These are phyloP conservation scores for Schizotus pectinicornis DNA, from an alignment of 2,888 invertebrate genomes.

Conservation along the genomic window DNA sequence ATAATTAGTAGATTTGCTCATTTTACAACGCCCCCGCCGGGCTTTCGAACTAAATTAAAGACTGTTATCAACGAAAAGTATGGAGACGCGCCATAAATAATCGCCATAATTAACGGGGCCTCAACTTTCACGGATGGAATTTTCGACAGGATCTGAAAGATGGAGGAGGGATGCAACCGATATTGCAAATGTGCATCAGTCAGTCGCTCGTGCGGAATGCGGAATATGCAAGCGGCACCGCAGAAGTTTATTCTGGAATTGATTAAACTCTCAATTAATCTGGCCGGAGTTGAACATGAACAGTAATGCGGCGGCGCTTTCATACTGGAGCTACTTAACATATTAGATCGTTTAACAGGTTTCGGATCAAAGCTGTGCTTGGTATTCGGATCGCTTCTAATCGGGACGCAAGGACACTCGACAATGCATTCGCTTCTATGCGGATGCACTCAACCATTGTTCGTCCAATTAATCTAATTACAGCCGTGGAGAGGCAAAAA, in stretches of 20 bases:
- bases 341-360: constrained; percentile 43
- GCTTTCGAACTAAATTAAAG: constrained; percentile 32
- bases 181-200: not conserved
- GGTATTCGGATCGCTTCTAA: constrained; percentile 34
- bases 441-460: constrained; percentile 30
- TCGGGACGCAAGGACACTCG: constrained; percentile 38
- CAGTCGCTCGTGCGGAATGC: not conserved
- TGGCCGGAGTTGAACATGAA: constrained; percentile 9
- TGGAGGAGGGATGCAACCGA: not conserved
- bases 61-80: constrained; percentile 25
- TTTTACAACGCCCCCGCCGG: constrained; percentile 38
- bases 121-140: not conserved
- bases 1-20: constrained; percentile 51
- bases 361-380: constrained; percentile 41
- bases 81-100: constrained; percentile 22
- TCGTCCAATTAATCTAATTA: constrained; percentile 23
- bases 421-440: constrained; percentile 32
- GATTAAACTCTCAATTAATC: constrained; percentile 19
- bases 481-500: constrained; percentile 9
- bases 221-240: not conserved
- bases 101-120: constrained; percentile 12
- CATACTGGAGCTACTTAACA: constrained; percentile 39
- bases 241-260: constrained; percentile 14
- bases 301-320: constrained; percentile 13
- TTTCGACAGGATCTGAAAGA: not conserved